Conservation (phyloP, 2,888 invertebrate genomes). For the Cephus pygmeus region DNA sequence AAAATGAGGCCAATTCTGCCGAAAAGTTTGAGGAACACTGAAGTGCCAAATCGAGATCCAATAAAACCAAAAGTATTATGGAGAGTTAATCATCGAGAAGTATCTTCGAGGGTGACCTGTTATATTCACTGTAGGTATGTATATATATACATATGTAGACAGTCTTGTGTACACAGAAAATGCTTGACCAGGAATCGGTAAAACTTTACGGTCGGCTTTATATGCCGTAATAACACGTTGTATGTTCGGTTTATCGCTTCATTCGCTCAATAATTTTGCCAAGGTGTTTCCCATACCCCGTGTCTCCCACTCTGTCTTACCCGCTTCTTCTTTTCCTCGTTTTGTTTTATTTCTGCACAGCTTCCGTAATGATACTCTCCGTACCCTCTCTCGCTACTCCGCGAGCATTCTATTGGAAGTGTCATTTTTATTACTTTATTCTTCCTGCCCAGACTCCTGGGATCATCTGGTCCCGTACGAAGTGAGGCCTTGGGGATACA, state of each 20-base stretch:
- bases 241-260: constrained; percentile 46
- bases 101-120: constrained; percentile 8
- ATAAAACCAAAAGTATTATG: neutral
- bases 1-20: neutral
- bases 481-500: constrained; percentile 1
- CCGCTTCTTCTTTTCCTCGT: neutral
- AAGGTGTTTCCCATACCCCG: neutral
- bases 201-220: constrained; percentile 51
- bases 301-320: neutral
- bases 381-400: neutral
- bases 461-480: constrained; percentile 3
- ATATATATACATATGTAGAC: constrained; percentile 8
- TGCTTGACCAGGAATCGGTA: constrained; percentile 7
- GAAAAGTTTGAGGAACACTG: neutral
- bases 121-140: neutral
- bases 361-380: neutral
- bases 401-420: neutral
- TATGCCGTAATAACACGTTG: constrained; percentile 49
- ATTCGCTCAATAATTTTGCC: constrained; percentile 47
- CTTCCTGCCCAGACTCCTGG: neutral
- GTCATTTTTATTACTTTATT: neutral
- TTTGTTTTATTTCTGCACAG: neutral
- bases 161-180: neutral
- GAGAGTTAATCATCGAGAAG: neutral
- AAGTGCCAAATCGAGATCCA: neutral